Evolutionary conservation across 2,888 invertebrate genomes (phyloP).

Genomic region (Pyrochroa serraticornis): DNA sequence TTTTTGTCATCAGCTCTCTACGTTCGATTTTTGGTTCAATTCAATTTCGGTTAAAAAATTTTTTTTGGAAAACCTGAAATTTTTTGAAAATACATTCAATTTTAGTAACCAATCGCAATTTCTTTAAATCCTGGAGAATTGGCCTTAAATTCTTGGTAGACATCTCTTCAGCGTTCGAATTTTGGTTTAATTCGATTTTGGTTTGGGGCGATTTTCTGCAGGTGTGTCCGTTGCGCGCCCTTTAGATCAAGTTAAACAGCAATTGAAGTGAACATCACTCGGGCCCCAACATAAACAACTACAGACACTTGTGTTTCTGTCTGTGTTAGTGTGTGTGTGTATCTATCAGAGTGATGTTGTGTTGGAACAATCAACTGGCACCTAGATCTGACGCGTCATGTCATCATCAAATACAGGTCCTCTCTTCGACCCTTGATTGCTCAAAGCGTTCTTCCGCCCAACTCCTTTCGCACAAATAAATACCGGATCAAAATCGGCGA

Average conservation of each 20-base stretch:
- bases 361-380: background rate
- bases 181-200: no score
- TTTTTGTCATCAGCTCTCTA: no score
- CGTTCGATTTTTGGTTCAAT: no score
- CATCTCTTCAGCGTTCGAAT: no score
- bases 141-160: no score
- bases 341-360: background rate
- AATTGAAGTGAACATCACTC: constrained; percentile 53
- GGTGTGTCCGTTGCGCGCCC: no score
- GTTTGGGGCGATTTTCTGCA: no score
- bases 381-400: background rate
- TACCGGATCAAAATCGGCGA: constrained; percentile 19
- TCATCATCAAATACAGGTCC: constrained; percentile 45
- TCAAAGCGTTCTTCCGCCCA: constrained; percentile 40
- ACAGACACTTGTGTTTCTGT: constrained; percentile 5
- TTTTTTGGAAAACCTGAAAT: no score
- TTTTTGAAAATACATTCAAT: no score
- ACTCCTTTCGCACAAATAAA: constrained; percentile 30
- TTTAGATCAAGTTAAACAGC: constrained; percentile 47
- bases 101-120: no score
- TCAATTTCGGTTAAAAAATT: no score
- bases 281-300: constrained; percentile 51
- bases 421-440: constrained; percentile 43
- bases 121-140: no score
- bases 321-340: background rate